Conservation (phyloP, 2,888 invertebrate species). For the Uloborus plumipes region DNA sequence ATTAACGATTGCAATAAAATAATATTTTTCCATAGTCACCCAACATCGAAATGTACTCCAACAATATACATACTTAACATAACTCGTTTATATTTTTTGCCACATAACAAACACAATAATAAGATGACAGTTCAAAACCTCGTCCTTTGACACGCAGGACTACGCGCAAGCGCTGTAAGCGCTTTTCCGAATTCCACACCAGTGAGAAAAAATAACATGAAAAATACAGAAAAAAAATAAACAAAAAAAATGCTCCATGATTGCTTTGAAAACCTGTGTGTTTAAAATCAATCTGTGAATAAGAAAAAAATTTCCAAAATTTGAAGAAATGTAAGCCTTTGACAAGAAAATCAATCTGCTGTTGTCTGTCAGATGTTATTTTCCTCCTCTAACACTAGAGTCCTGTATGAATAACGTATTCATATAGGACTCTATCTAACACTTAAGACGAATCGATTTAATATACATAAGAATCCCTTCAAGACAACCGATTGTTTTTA, state of each 20-base stretch:
- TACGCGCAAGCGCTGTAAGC: conserved; percentile 55
- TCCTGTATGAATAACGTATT: no score
- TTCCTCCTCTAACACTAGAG: no score
- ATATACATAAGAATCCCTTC: no score
- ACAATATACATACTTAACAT: conserved; percentile 62
- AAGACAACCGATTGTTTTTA: no score
- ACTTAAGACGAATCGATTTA: no score
- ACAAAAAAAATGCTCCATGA: neutral
- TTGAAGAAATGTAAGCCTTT: no score
- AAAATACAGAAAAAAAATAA: neutral
- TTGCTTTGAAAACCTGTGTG: no score
- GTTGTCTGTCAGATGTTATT: no score
- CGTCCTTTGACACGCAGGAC: conserved; percentile 62
- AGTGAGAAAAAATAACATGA: neutral
- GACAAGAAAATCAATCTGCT: no score
- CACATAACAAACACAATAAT: conserved; percentile 29
- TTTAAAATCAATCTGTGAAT: no score
- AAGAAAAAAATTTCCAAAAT: no score
- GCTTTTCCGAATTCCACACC: conserved; percentile 21
- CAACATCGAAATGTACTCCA: conserved; percentile 63
- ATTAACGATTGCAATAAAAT: neutral
- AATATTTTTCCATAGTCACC: conserved; percentile 47
- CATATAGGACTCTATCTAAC: no score
- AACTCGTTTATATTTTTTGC: conserved; percentile 50
- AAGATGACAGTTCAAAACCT: conserved; percentile 58